These are phyloP conservation scores for Phania funesta DNA, from an alignment of 2,888 invertebrate genomes.

Conservation along the genomic window DNA sequence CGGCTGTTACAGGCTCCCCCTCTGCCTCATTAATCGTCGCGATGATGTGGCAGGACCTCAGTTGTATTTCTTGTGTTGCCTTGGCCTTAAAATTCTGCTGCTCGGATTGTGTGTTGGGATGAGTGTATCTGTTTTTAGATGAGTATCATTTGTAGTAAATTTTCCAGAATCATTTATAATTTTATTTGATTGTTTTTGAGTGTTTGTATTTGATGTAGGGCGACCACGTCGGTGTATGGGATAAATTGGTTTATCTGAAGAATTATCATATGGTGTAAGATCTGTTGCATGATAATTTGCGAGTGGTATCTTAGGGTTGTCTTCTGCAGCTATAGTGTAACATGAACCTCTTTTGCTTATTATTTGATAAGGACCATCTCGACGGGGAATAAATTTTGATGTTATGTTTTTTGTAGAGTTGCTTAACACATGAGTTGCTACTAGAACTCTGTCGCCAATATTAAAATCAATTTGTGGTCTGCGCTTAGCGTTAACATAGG, in stretches of 20 bases:
- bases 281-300: background rate
- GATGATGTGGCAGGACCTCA: no score
- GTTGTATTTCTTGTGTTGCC: no score
- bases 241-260: no score
- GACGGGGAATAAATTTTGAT: background rate
- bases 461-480: background rate
- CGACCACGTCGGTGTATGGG: no score
- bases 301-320: background rate
- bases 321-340: background rate
- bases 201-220: background rate
- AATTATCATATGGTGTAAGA: background rate
- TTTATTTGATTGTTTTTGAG: background rate
- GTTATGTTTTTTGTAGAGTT: background rate
- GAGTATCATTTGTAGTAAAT: no score
- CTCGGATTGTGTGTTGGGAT: no score
- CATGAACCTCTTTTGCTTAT: background rate
- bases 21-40: no score
- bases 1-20: no score
- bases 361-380: background rate
- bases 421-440: slow-evolving; percentile 1
- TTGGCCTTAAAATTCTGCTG: no score
- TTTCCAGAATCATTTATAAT: background rate
- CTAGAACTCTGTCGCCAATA: background rate
- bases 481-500: background rate
- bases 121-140: no score